Percentiles rank a stretch among this genome's conserved stretches.
These are phyloP conservation scores for Brachionus calyciflorus DNA, from an alignment of 1,140 invertebrate genomes.

Conservation along the genomic window DNA sequence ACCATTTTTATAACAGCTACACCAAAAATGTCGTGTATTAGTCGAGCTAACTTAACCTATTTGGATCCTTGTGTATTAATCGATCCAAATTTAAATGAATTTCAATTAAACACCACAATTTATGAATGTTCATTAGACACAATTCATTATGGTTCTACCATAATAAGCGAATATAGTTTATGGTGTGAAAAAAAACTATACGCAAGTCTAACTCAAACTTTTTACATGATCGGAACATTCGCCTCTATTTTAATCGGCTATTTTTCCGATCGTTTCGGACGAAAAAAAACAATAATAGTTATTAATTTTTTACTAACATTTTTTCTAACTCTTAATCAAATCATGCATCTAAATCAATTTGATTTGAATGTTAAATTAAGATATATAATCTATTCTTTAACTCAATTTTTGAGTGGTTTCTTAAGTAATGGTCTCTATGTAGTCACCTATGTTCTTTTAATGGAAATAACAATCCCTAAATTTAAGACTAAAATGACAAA, in stretches of 20 bases:
- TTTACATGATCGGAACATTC: background rate
- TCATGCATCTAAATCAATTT: background rate
- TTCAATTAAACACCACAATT: background rate
- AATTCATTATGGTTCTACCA: background rate
- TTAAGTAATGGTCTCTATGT: background rate
- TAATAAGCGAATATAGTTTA: background rate
- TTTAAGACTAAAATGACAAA: background rate
- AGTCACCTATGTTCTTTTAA: background rate
- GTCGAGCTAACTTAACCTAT: background rate
- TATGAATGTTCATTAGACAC: background rate
- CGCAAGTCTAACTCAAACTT: background rate
- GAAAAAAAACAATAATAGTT: background rate
- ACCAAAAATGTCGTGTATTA: background rate
- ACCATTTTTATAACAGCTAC: background rate
- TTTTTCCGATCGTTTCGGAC: background rate
- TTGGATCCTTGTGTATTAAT: background rate
- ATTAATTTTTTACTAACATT: background rate
- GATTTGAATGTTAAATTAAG: background rate
- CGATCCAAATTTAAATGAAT: background rate
- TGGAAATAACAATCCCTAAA: background rate
- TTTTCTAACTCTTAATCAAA: background rate
- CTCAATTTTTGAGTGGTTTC: background rate
- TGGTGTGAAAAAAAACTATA: background rate
- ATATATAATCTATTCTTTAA: background rate
- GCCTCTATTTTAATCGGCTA: background rate